These are phyloP conservation scores for Drosophila mayaguana DNA, from an alignment of 2,888 invertebrate species.

Conservation along the genomic window DNA sequence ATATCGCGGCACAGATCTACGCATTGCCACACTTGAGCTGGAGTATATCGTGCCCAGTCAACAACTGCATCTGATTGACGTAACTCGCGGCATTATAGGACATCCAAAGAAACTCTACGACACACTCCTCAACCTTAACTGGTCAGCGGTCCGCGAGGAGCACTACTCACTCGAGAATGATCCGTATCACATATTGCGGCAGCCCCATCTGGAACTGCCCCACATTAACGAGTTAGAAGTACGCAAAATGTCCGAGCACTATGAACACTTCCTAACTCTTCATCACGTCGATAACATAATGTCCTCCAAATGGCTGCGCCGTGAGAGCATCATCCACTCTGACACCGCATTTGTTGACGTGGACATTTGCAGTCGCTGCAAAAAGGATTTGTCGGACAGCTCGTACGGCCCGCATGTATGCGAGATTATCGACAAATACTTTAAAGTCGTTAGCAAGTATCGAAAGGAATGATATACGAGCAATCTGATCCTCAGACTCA, in stretches of 20 bases:
- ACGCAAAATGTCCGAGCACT: constrained; percentile 6
- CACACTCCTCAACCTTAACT: constrained; percentile 77
- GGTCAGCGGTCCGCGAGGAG: constrained; percentile 73
- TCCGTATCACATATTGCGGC: constrained; percentile 79
- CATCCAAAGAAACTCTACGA: constrained; percentile 82
- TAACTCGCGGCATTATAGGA: constrained; percentile 82
- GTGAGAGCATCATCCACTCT: not conserved
- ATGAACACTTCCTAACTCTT: not conserved
- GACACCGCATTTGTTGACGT: not conserved
- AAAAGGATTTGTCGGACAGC: not conserved
- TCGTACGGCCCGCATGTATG: not conserved
- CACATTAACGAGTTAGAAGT: constrained; percentile 56
- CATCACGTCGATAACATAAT: not conserved
- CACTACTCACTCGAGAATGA: constrained; percentile 75
- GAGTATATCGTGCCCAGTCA: constrained; percentile 82
- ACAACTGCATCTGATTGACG: constrained; percentile 79
- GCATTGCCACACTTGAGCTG: constrained; percentile 79
- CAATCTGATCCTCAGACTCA: no score
- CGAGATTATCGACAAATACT: constrained; percentile 3
- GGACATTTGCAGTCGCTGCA: constrained; percentile 6
- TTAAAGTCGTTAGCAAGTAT: not conserved
- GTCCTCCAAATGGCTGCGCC: not conserved
- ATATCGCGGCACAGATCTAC: constrained; percentile 82
- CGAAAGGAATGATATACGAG: constrained; percentile 1
- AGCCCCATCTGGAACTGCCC: constrained; percentile 76